A percentile compares a stretch with the other conserved stretches of the same genome.
Conservation (phyloP, 2,113 vertebrate genomes). For the Galemys pyrenaicus region DNA sequence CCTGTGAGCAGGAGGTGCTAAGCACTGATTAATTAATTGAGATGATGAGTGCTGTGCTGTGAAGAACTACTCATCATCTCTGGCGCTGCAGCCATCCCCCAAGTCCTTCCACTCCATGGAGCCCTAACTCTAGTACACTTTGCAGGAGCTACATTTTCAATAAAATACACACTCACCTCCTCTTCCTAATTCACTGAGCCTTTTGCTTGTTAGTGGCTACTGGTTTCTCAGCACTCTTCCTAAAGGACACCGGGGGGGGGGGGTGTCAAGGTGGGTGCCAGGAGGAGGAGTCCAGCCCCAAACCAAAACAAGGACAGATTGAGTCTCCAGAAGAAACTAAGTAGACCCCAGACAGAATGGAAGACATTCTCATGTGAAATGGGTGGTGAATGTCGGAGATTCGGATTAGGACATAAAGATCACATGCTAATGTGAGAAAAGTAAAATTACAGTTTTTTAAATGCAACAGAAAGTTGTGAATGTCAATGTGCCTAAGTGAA, state of each 20-base stretch:
- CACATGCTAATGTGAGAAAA: not conserved
- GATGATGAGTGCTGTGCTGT: not conserved
- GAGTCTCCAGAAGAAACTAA: conserved; percentile 1
- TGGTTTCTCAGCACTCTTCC: not conserved
- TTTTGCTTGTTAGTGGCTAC: not conserved
- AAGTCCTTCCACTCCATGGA: not conserved
- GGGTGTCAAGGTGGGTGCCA: not conserved
- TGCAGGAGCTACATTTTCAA: conserved; percentile 10
- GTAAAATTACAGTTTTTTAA: not conserved
- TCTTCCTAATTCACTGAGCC: not conserved
- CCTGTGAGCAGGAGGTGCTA: not conserved
- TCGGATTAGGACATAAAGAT: not conserved
- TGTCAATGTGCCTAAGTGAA: conserved; percentile 43
- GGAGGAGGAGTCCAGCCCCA: not conserved
- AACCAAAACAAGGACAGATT: not conserved
- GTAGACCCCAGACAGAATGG: not conserved
- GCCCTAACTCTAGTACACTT: not conserved
- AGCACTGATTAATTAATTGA: not conserved
- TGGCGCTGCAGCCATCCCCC: not conserved
- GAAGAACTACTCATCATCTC: not conserved
- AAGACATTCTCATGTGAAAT: not conserved
- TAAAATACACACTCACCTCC: not conserved
- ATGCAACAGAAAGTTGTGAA: not conserved
- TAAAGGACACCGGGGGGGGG: not conserved
- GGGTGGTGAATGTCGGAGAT: not conserved